phyloP scores from a whole-genome alignment of 1,140 invertebrate species.

The Zaprionus capensis region DNA sequence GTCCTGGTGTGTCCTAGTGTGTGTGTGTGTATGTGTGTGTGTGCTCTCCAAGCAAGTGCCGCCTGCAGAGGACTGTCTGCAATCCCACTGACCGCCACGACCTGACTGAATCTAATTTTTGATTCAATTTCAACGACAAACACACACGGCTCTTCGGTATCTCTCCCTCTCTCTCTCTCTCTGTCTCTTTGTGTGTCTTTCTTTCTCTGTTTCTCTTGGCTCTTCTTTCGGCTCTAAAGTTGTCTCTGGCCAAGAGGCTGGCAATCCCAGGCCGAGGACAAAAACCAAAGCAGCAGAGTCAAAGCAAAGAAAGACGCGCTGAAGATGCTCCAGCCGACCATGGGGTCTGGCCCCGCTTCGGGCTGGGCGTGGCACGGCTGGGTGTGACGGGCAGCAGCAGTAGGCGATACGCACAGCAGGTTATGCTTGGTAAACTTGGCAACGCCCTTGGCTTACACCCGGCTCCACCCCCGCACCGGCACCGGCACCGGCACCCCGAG shows the following conservation, averaged over 20 bases:
- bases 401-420: constrained; percentile 45
- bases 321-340: constrained; percentile 36
- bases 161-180: neutral
- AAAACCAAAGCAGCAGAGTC: constrained; percentile 23
- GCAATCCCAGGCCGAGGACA: neutral
- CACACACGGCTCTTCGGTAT: constrained; percentile 35
- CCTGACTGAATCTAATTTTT: constrained; percentile 56
- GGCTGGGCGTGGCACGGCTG: constrained; percentile 28
- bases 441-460: constrained; percentile 45
- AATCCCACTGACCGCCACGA: constrained; percentile 26
- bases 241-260: neutral
- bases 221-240: neutral
- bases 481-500: neutral
- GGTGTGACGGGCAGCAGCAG: constrained; percentile 23
- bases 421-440: constrained; percentile 48
- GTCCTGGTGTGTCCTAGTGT: constrained; percentile 4
- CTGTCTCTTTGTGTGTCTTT: neutral
- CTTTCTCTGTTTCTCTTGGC: neutral
- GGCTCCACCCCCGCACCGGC: neutral
- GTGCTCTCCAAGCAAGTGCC: neutral
- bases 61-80: constrained; percentile 18
- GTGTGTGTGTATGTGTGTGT: constrained; percentile 17
- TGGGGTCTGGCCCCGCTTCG: constrained; percentile 2
- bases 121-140: constrained; percentile 72
- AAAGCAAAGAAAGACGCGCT: constrained; percentile 39